These are phyloP conservation scores for Apeira syringaria DNA, from an alignment of 2,888 invertebrate genomes.

Conservation along the genomic window DNA sequence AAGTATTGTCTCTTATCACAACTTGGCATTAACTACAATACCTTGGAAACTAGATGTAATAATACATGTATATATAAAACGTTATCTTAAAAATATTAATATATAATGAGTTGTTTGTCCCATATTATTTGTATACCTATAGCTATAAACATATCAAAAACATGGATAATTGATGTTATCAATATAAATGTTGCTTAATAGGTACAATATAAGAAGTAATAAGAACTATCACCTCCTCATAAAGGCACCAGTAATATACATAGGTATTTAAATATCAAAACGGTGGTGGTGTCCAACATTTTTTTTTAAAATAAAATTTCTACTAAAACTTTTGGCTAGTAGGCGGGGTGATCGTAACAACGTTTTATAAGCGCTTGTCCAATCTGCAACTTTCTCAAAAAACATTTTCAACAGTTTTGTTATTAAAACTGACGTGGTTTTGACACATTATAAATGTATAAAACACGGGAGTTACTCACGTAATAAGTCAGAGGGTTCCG, in stretches of 20 bases:
- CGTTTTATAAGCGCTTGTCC: too few relatives aligned
- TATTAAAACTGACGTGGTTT: too few relatives aligned
- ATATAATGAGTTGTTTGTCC: background rate
- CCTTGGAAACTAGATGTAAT: slow-evolving; percentile 22
- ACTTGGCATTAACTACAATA: slow-evolving; percentile 47
- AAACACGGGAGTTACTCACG: too few relatives aligned
- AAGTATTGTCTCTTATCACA: slow-evolving; percentile 55
- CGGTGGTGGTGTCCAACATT: slow-evolving; percentile 5
- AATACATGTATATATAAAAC: slow-evolving; percentile 5
- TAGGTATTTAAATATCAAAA: slow-evolving; percentile 4
- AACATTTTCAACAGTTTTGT: too few relatives aligned
- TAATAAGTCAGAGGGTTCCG: too few relatives aligned
- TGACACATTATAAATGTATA: too few relatives aligned
- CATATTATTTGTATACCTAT: slow-evolving; percentile 1
- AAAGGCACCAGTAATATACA: slow-evolving; percentile 14
- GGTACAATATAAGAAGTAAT: too few relatives aligned
- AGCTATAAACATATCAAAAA: slow-evolving; percentile 1
- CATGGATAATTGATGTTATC: slow-evolving; percentile 2
- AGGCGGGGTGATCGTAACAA: too few relatives aligned
- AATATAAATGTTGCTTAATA: background rate
- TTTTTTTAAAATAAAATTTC: too few relatives aligned
- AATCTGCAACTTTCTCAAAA: too few relatives aligned
- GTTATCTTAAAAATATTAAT: background rate
- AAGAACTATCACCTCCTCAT: slow-evolving; percentile 13
- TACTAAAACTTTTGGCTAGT: too few relatives aligned